phyloP scores from a whole-genome alignment of 2,113 vertebrate species.

The Saguinus midas region DNA sequence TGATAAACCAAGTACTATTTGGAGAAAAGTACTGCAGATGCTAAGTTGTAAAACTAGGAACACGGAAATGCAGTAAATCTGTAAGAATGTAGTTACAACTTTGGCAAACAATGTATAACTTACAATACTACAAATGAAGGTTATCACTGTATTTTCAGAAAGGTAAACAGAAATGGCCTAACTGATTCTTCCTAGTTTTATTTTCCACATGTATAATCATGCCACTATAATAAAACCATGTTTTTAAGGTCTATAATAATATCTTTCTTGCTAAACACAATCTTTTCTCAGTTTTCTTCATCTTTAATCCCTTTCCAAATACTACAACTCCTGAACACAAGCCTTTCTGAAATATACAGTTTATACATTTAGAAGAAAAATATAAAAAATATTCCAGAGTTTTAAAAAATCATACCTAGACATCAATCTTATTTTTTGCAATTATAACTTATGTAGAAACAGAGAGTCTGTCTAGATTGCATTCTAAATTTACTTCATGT shows the following conservation, averaged over 20 bases:
- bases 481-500: not conserved
- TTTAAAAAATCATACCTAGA: not conserved
- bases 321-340: not conserved
- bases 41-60: not conserved
- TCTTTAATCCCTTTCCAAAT: not conserved
- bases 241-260: not conserved
- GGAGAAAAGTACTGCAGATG: not conserved
- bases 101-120: not conserved
- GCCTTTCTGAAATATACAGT: not conserved
- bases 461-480: not conserved
- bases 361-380: not conserved
- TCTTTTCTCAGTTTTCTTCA: slow-evolving; percentile 1
- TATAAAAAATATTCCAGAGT: not conserved
- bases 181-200: not conserved
- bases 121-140: not conserved
- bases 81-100: not conserved
- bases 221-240: not conserved
- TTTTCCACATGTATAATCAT: not conserved
- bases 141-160: not conserved
- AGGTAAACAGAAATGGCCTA: not conserved
- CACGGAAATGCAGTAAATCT: not conserved
- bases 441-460: not conserved
- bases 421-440: not conserved
- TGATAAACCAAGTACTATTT: not conserved
- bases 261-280: slow-evolving; percentile 16